Conservation (phyloP, 2,797 vertebrate species). For the Adelosebastes latens region DNA sequence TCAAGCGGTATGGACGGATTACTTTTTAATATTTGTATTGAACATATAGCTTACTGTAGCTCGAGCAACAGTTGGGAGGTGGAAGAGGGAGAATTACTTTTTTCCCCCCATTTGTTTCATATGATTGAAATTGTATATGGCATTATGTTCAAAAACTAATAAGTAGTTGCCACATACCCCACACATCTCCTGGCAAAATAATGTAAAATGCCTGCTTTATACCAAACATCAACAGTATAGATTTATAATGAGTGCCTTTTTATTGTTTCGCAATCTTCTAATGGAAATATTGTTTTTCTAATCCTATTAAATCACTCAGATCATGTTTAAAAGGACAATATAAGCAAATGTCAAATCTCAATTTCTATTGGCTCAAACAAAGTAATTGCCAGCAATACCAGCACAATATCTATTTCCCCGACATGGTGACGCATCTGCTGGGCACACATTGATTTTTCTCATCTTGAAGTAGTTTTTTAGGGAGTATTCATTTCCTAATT, state of each 20-base stretch:
- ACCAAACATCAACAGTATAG: neutral
- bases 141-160: neutral
- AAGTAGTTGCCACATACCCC: neutral
- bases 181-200: neutral
- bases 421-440: neutral
- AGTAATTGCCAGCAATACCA: neutral
- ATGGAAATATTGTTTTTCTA: neutral
- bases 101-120: neutral
- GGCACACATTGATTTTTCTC: neutral
- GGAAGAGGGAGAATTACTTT: neutral
- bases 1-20: slow-evolving; percentile 12
- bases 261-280: neutral
- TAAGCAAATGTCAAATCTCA: neutral
- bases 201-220: neutral
- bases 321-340: neutral
- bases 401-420: neutral
- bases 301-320: neutral
- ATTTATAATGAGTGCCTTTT: neutral
- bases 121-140: neutral
- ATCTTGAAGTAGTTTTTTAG: neutral
- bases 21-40: slow-evolving; percentile 18
- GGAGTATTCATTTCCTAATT: neutral
- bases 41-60: neutral
- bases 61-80: neutral
- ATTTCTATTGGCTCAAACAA: neutral